Evolutionary conservation across 2,113 vertebrate genomes (phyloP).

Genomic region (Clarias macrocephalus): DNA sequence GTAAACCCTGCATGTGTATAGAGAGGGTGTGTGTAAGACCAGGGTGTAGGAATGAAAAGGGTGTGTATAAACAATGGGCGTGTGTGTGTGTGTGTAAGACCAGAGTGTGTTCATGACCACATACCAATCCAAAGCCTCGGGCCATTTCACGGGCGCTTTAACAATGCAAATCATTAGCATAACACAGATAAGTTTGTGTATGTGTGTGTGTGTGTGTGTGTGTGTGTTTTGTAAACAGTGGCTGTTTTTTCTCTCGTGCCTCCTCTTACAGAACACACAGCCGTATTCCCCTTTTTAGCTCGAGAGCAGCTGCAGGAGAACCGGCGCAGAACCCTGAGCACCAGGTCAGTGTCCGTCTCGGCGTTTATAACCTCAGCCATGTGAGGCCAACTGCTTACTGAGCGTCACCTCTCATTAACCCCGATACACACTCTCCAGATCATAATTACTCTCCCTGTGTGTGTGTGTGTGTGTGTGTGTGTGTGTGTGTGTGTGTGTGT

Average conservation of each 20-base stretch:
- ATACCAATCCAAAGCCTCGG: not conserved
- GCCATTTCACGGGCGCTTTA: not conserved
- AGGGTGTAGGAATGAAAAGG: not conserved
- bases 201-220: not conserved
- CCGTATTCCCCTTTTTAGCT: constrained; percentile 82
- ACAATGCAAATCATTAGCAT: not conserved
- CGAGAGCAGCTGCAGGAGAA: constrained; percentile 74
- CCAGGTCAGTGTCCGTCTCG: constrained; percentile 68
- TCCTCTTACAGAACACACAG: constrained; percentile 81
- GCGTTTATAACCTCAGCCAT: constrained; percentile 25
- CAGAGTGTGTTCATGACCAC: not conserved
- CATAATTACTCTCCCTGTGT: constrained; percentile 55
- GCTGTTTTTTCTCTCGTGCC: constrained; percentile 69
- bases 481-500: constrained; percentile 53
- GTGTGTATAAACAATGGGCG: not conserved
- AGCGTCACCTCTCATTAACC: constrained; percentile 70
- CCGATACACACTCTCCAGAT: constrained; percentile 60
- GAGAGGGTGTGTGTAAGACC: not conserved
- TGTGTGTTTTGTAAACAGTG: constrained; percentile 62
- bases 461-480: constrained; percentile 70
- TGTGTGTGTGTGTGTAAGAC: not conserved
- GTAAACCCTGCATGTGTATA: not conserved
- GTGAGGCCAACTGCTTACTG: constrained; percentile 60
- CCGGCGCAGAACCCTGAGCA: constrained; percentile 75
- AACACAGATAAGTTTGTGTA: not conserved